Conservation (phyloP, 2,888 invertebrate genomes). For the Byasa hedistus region DNA sequence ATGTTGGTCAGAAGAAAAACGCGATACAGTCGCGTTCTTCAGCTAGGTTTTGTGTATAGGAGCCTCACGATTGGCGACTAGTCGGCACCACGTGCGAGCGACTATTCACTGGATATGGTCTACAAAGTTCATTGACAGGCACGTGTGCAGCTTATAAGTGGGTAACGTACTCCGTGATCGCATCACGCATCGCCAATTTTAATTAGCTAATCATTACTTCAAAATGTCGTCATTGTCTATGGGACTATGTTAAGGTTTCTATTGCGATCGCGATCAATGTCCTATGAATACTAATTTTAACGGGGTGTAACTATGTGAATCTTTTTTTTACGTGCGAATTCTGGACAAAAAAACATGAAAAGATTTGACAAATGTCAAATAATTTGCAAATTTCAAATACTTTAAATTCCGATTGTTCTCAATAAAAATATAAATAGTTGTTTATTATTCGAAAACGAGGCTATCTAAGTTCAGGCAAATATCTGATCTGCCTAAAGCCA, state of each 20-base stretch:
- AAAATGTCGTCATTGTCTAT: constrained; percentile 60
- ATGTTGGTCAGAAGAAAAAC: background rate
- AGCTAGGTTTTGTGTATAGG: constrained; percentile 20
- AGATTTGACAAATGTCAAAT: background rate
- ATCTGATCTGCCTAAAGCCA: constrained; percentile 62
- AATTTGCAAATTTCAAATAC: constrained; percentile 10
- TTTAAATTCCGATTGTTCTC: background rate
- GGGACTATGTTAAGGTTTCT: constrained; percentile 57
- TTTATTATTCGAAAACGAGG: constrained; percentile 50
- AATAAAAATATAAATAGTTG: constrained; percentile 28
- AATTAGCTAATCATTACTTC: constrained; percentile 74
- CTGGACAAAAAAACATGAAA: constrained; percentile 6
- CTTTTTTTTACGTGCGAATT: constrained; percentile 34
- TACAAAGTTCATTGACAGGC: constrained; percentile 77
- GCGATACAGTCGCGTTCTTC: background rate
- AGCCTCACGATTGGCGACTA: constrained; percentile 37
- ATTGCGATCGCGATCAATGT: constrained; percentile 54
- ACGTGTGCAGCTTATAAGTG: constrained; percentile 75
- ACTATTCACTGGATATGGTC: constrained; percentile 56
- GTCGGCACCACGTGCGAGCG: constrained; percentile 48
- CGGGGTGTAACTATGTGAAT: constrained; percentile 42
- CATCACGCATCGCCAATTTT: constrained; percentile 76
- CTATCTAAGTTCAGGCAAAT: constrained; percentile 65
- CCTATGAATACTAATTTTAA: constrained; percentile 61
- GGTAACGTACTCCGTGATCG: constrained; percentile 67